Evolutionary conservation across 2,797 vertebrate genomes (phyloP).

Genomic region (Myoxocephalus aenaeus): DNA sequence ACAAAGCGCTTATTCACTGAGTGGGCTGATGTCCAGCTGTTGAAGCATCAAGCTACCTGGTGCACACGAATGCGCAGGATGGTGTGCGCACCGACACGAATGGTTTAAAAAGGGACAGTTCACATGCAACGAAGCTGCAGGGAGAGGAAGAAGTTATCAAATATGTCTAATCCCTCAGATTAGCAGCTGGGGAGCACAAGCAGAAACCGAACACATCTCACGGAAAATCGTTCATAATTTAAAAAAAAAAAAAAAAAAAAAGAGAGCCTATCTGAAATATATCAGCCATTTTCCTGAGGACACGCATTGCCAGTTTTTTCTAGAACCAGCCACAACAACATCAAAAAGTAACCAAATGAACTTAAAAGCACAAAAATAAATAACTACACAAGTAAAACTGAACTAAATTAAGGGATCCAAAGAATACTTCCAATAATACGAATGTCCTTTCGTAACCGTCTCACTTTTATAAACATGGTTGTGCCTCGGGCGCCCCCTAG

Average conservation of each 20-base stretch:
- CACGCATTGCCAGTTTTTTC: not conserved
- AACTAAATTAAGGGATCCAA: not conserved
- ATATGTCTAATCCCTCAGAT: not conserved
- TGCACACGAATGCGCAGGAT: conserved; percentile 22
- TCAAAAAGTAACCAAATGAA: no score
- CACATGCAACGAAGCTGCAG: not conserved
- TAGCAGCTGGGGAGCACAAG: not conserved
- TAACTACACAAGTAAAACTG: accelerated
- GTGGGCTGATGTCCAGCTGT: conserved; percentile 41
- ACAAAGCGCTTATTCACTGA: conserved; percentile 16
- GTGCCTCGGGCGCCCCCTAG: conserved; percentile 34
- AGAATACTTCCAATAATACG: not conserved
- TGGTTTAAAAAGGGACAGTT: not conserved
- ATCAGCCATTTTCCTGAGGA: not conserved
- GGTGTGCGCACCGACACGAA: not conserved
- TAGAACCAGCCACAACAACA: not conserved
- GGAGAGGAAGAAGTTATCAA: not conserved
- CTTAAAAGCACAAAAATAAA: not conserved
- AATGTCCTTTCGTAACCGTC: not conserved
- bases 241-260: not conserved
- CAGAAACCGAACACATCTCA: not conserved
- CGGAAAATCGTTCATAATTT: not conserved
- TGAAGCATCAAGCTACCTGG: conserved; percentile 1
- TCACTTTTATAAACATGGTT: not conserved
- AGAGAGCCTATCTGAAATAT: not conserved